Percentiles rank a stretch among this genome's conserved stretches.
These are phyloP conservation scores for Dyspetes luteomarginatus DNA, from an alignment of 2,888 invertebrate genomes.

Conservation along the genomic window DNA sequence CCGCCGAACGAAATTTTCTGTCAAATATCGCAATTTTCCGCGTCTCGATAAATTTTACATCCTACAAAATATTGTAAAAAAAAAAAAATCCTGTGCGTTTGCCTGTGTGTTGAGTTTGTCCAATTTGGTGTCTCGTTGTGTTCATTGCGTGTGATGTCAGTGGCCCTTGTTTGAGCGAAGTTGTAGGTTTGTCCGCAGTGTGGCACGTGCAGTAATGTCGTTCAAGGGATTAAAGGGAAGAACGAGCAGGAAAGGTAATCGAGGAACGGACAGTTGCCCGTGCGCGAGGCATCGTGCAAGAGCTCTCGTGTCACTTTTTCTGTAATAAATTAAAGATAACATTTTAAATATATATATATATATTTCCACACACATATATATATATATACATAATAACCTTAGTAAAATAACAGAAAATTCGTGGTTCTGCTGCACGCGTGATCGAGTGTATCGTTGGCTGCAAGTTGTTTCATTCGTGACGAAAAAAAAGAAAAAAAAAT, in stretches of 20 bases:
- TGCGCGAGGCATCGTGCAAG: constrained; percentile 72
- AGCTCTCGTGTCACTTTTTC: constrained; percentile 58
- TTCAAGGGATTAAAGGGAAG: constrained; percentile 63
- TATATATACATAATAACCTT: neutral
- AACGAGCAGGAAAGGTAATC: constrained; percentile 50
- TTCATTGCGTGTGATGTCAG: constrained; percentile 2
- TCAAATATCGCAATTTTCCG: neutral
- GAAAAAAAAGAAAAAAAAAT: constrained; percentile 10
- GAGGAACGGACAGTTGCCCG: constrained; percentile 65
- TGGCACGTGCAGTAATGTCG: constrained; percentile 44
- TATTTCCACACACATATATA: neutral
- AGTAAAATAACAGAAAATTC: constrained; percentile 23
- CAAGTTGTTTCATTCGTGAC: constrained; percentile 16
- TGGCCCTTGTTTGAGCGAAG: constrained; percentile 1
- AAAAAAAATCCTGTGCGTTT: neutral
- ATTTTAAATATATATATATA: neutral
- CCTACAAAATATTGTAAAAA: neutral
- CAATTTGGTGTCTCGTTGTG: neutral
- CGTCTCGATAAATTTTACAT: neutral
- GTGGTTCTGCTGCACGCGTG: constrained; percentile 32
- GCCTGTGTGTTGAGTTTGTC: neutral
- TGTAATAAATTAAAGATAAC: neutral
- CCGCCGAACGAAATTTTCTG: neutral
- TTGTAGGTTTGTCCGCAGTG: constrained; percentile 30
- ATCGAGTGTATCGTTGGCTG: constrained; percentile 4